phyloP scores from a whole-genome alignment of 2,888 invertebrate genomes.

The Exephanes ischioxanthus region DNA sequence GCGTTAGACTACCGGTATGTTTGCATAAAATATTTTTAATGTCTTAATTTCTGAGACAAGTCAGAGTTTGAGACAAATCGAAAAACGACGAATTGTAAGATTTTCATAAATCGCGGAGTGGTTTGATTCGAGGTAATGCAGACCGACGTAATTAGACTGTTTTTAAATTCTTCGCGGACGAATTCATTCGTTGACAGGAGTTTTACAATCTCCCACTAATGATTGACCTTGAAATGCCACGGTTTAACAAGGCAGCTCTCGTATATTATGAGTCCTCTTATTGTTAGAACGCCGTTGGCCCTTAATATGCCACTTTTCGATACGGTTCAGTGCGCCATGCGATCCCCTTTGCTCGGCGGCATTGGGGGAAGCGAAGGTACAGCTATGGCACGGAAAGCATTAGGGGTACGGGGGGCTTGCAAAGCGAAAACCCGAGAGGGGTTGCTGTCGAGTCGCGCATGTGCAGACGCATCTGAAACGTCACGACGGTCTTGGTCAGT shows the following conservation, averaged over 20 bases:
- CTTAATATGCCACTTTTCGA: conserved; percentile 10
- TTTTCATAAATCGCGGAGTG: background rate
- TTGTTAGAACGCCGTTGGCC: conserved; percentile 1
- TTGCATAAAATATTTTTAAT: no score
- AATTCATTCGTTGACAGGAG: background rate
- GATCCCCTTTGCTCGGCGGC: conserved; percentile 14
- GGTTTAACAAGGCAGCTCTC: background rate
- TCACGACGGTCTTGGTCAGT: conserved; percentile 69
- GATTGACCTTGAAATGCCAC: background rate
- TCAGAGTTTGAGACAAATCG: no score
- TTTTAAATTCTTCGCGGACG: background rate
- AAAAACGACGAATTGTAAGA: background rate
- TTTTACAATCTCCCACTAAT: background rate
- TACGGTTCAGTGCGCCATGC: conserved; percentile 33
- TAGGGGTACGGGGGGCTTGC: conserved; percentile 20
- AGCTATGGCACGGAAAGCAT: conserved; percentile 2
- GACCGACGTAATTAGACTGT: background rate
- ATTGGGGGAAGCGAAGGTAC: conserved; percentile 13
- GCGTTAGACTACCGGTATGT: no score
- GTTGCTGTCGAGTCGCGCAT: conserved; percentile 64
- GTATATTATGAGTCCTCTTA: background rate
- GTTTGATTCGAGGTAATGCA: background rate
- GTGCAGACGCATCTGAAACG: conserved; percentile 66
- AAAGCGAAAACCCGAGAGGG: conserved; percentile 53
- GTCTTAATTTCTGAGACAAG: no score